These are phyloP conservation scores for Ferdinandea cuprea DNA, from an alignment of 2,888 invertebrate species.

Conservation along the genomic window DNA sequence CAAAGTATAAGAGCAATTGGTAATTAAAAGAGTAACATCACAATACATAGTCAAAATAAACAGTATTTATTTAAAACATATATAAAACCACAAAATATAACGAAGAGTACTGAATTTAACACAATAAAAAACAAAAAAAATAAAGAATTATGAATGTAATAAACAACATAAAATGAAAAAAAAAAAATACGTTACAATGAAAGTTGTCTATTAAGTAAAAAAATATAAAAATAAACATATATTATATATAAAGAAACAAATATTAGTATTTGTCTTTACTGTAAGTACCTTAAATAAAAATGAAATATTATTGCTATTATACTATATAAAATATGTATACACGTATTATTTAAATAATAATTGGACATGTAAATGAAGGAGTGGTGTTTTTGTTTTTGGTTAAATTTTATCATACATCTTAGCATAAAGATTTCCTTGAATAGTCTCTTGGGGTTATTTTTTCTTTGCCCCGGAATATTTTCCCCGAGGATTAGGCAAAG, in stretches of 20 bases:
- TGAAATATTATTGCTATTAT: conserved; percentile 36
- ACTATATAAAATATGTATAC: conserved; percentile 38
- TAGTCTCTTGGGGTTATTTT: too few species aligned
- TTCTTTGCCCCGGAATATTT: too few species aligned
- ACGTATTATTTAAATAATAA: conserved; percentile 41
- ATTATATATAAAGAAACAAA: conserved; percentile 17
- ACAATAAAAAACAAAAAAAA: background rate
- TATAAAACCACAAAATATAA: conserved; percentile 5
- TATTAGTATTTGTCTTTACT: conserved; percentile 41
- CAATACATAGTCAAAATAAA: background rate
- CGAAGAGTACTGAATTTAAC: conserved; percentile 5
- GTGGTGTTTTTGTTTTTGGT: background rate
- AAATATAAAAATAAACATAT: conserved; percentile 14
- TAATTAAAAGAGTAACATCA: conserved; percentile 14
- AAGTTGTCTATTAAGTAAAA: conserved; percentile 42
- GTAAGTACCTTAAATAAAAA: conserved; percentile 60
- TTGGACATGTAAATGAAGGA: background rate
- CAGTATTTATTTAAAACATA: conserved; percentile 24
- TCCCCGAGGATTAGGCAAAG: too few species aligned
- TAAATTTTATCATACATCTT: background rate
- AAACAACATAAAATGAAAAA: conserved; percentile 41
- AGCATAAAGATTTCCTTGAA: too few species aligned
- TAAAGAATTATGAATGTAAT: conserved; percentile 3
- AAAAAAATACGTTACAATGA: conserved; percentile 51
- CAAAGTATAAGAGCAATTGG: conserved; percentile 20